Evolutionary conservation across 2,888 invertebrate species (phyloP), one percentile per base, ranked within the genome.

Genomic region (Dynastes grantii): DNA sequence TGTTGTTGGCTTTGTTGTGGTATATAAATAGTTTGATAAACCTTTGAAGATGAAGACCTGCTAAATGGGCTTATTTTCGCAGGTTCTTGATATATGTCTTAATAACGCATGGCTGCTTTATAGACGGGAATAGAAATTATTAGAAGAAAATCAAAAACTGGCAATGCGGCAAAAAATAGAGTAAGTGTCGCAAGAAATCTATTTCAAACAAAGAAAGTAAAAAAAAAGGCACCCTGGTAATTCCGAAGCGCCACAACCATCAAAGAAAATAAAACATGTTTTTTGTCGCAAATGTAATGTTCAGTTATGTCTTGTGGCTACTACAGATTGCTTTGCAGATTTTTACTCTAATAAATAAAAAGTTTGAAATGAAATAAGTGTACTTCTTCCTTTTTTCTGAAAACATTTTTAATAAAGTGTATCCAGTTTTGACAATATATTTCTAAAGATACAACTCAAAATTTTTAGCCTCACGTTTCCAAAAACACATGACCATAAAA

Each of bases 221-320:
- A 63, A 63, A 63, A 63, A 29, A 32, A 1, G 63, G 9, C 63
- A 8, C 27, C 5, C 32, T 3, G 2, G 27, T 63, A 32, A 29
- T 51, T 51, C 6, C 3, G 27, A 61, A 1, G 16, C 58, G 2
- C 58, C 4, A 27, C 58, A 61, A 61, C 58, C 27, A n/a, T 61
- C 8, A 61, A 61, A 61, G 22, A 61, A 6, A 61, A 61, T 61
- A 63, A 63, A 29, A 63, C 29, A 63, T 63, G 29, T 27, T 63
- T 9, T 63, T 63, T 63, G 63, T 27, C 63, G 63, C 32, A 63
- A 63, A 63, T 63, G 63, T 63, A 63, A 51, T 51, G 51, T 51
- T 9, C 2, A 9, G 51, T 51, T 51, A 51, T 51, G 5, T 51
- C 3, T 51, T 63, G 63, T 63, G 27, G 29, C 22, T 63, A 27